phyloP scores from a whole-genome alignment of 2,113 vertebrate species.

The Mus spicilegus region DNA sequence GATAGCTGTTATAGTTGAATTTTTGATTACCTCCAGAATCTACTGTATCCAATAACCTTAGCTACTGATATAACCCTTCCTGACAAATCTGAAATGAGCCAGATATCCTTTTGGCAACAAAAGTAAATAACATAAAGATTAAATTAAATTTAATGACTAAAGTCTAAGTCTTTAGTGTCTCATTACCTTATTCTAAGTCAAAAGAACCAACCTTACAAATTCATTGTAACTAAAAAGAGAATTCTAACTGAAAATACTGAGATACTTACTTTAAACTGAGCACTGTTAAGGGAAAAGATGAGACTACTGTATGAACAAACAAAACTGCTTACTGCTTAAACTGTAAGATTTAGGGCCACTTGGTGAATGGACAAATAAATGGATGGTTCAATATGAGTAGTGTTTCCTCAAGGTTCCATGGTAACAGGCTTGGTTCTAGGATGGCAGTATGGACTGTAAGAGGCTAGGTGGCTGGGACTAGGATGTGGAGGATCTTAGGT shows the following conservation, averaged over 20 bases:
- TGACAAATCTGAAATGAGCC: conserved; percentile 11
- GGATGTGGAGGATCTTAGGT: neutral
- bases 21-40: conserved; percentile 41
- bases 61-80: neutral
- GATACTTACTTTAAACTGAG: conserved; percentile 41
- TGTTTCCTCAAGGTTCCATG: neutral
- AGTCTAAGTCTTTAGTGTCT: conserved; percentile 9
- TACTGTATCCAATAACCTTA: conserved; percentile 21
- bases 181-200: conserved; percentile 24
- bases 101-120: neutral
- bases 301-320: neutral
- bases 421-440: neutral
- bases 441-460: neutral
- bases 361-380: neutral
- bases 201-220: conserved; percentile 49
- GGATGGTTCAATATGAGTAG: neutral
- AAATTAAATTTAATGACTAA: conserved; percentile 5
- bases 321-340: conserved; percentile 31
- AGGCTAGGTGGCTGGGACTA: neutral
- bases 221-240: conserved; percentile 20
- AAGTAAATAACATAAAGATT: conserved; percentile 10
- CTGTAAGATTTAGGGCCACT: conserved; percentile 9
- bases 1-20: conserved; percentile 22
- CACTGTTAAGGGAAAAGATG: neutral
- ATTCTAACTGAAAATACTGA: neutral